phyloP scores from a whole-genome alignment of 2,888 invertebrate genomes.

The Tenthredo mesomela region DNA sequence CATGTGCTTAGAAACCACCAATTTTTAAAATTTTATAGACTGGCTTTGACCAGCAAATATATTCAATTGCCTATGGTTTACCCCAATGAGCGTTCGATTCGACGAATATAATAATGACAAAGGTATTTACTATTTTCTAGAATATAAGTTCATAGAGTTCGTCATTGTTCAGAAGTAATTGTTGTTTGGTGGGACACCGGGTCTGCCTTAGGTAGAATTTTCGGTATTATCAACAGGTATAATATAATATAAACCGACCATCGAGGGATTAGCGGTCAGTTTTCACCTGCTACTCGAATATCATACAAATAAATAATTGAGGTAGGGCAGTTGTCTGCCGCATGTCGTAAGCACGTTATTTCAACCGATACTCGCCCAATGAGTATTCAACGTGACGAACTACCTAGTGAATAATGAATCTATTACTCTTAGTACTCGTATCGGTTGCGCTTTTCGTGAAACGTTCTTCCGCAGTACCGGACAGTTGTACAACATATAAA shows the following conservation, averaged over 20 bases:
- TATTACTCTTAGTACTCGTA: neutral
- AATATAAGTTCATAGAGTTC: neutral
- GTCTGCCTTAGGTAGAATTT: neutral
- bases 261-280: constrained; percentile 8
- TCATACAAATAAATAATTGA: constrained; percentile 9
- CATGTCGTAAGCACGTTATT: neutral
- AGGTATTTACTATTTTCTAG: neutral
- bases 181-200: neutral
- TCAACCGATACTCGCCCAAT: neutral
- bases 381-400: neutral
- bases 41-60: neutral
- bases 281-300: constrained; percentile 21
- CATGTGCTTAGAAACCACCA: neutral
- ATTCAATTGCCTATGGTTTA: neutral
- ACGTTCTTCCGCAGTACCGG: neutral
- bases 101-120: neutral
- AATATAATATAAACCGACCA: neutral
- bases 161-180: neutral
- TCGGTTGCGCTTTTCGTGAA: neutral
- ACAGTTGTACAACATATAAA: constrained; percentile 27
- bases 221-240: neutral
- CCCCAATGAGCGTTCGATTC: too few relatives aligned
- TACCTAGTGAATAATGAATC: constrained; percentile 16
- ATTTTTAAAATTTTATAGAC: neutral
- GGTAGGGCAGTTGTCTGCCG: neutral